Conservation (phyloP, 2,113 vertebrate genomes). For the Podarcis muralis region DNA sequence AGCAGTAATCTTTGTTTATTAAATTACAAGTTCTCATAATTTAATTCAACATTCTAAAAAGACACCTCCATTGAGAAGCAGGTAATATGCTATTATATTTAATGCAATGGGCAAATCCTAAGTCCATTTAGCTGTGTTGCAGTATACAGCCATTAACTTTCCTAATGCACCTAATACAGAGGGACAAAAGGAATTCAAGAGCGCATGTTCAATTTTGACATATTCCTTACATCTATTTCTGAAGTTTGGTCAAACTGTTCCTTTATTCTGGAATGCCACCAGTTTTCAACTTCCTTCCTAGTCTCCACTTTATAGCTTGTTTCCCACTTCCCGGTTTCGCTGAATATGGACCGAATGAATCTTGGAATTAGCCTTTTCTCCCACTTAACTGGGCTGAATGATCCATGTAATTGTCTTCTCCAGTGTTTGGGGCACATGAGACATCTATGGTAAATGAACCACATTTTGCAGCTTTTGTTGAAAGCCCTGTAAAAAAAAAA, state of each 20-base stretch:
- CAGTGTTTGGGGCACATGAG: slow-evolving; percentile 62
- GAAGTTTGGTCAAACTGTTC: slow-evolving; percentile 74
- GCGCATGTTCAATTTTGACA: not conserved
- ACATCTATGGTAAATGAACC: slow-evolving; percentile 56
- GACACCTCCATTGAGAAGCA: not conserved
- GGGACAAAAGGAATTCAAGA: slow-evolving; percentile 2
- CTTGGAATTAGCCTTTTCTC: slow-evolving; percentile 42
- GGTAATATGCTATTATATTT: not conserved
- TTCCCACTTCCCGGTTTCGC: slow-evolving; percentile 90
- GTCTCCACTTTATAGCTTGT: slow-evolving; percentile 84
- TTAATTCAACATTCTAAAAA: not conserved
- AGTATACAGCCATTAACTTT: not conserved
- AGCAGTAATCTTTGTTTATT: not conserved
- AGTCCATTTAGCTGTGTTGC: not conserved
- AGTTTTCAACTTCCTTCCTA: slow-evolving; percentile 84
- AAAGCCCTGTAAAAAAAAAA: slow-evolving; percentile 45
- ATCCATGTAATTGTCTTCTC: slow-evolving; percentile 43
- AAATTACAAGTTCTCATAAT: not conserved
- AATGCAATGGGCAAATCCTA: not conserved
- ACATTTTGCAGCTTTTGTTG: slow-evolving; percentile 74
- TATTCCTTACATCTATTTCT: slow-evolving; percentile 78
- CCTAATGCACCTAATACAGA: not conserved
- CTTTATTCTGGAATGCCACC: slow-evolving; percentile 89
- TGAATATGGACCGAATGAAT: slow-evolving; percentile 80
- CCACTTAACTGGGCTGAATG: slow-evolving; percentile 37